These are phyloP conservation scores for Calycopis cecrops DNA, from an alignment of 1,140 invertebrate genomes.

Conservation along the genomic window DNA sequence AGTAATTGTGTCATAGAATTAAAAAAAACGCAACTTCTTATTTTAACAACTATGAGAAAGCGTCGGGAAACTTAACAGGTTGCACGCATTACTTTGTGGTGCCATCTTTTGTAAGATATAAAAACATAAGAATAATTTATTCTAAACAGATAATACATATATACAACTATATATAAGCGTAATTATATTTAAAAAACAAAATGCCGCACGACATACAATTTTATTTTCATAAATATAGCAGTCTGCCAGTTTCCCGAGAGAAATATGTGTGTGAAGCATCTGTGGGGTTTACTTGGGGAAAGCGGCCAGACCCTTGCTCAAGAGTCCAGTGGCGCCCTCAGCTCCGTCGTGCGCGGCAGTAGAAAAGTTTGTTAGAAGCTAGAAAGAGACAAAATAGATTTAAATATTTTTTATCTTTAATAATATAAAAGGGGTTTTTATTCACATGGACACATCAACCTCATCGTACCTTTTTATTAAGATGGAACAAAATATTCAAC, in stretches of 20 bases:
- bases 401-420: too few species aligned
- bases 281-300: constrained; percentile 50
- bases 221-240: constrained; percentile 4
- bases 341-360: constrained; percentile 55
- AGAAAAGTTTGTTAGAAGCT: constrained; percentile 57
- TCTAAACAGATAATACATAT: constrained; percentile 7
- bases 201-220: constrained; percentile 10
- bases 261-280: constrained; percentile 7
- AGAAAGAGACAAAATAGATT: constrained; percentile 29
- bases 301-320: constrained; percentile 59
- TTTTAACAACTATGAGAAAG: constrained; percentile 1
- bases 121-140: constrained; percentile 1
- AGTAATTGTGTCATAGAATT: constrained; percentile 15
- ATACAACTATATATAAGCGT: constrained; percentile 19
- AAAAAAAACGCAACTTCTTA: constrained; percentile 13
- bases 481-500: too few species aligned
- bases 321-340: constrained; percentile 53
- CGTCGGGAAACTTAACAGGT: constrained; percentile 28
- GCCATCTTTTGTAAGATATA: too few species aligned
- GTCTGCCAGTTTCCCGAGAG: constrained; percentile 33
- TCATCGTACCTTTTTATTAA: too few species aligned
- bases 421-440: too few species aligned
- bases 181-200: constrained; percentile 11
- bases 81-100: constrained; percentile 14
- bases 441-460: too few species aligned